Base-by-base conservation (phyloP, 2,113 vertebrate species). In the Falco punctatus region DNA sequence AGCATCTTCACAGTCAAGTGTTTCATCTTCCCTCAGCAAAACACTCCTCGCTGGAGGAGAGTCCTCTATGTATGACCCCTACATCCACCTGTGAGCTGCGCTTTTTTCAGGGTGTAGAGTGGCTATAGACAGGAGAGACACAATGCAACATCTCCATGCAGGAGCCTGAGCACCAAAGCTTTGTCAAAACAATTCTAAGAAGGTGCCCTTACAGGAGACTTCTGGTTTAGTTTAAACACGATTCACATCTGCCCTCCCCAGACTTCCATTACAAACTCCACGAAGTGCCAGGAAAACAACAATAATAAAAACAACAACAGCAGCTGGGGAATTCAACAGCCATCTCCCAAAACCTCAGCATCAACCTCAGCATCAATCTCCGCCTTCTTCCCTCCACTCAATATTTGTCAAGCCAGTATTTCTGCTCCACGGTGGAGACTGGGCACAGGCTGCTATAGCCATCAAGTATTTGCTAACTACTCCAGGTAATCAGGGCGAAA, bases 101-200 rank as follows among this genome's bases (percentile, higher is more conserved):
- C 5, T 27, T 51, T 33, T 44, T 30, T 9, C 18, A 6, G 12
- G 64, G 22, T 35, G 7, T 2, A 28, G 54, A 18, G 2, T 83
- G 61, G 35, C n/a, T 23, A 12, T 1, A 6, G 66, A 12, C 27
- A 79, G 38, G 30, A 88, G 28, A 42, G 17, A 79, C 7, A 6
- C 2, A 1, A 1, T 3, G 22, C 1, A 10, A 28, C 28, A 27
- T 5, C 64, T 48, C 23, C 1, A 14, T 1, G 7, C 0, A 18
- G 13, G 22, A 58, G 35, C 30, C 35, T 3, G 44, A 80, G 54
- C 54, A 49, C 17, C 32, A 62, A 66, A 70, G 30, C 27, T 52
- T 48, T 30, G 28, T 3, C 27, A 49, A 58, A 87, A 64, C 28
- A 14, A 8, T 26, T 28, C 77, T 20, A 7, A 28, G 58, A 28